phyloP scores from a whole-genome alignment of 2,113 vertebrate genomes.

The Mustela lutreola region DNA sequence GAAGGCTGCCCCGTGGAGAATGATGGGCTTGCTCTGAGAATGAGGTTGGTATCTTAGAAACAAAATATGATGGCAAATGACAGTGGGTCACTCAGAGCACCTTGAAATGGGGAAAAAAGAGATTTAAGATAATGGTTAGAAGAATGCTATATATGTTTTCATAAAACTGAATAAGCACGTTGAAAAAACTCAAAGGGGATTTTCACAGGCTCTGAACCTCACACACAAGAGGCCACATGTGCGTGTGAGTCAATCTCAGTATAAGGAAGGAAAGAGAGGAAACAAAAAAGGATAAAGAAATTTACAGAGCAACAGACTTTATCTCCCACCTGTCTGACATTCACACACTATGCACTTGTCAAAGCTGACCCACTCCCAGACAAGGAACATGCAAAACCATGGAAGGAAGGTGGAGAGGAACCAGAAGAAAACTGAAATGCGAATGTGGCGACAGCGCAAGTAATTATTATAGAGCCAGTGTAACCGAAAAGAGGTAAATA shows the following conservation, averaged over 20 bases:
- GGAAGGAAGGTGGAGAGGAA: background rate
- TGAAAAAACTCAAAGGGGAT: constrained; percentile 48
- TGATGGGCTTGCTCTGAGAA: background rate
- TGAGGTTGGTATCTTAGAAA: constrained; percentile 8
- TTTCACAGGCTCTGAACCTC: constrained; percentile 35
- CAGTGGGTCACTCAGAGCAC: background rate
- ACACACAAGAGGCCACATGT: background rate
- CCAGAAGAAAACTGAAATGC: background rate
- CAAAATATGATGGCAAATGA: background rate
- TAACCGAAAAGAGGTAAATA: background rate
- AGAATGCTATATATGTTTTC: background rate
- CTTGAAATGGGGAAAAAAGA: background rate
- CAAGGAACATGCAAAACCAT: background rate
- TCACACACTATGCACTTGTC: background rate
- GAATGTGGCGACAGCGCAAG: background rate
- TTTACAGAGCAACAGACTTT: background rate
- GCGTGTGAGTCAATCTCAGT: background rate
- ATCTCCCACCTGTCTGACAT: background rate
- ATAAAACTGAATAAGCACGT: constrained; percentile 27
- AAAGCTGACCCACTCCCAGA: background rate
- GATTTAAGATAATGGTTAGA: constrained; percentile 1
- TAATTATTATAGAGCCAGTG: fast-evolving
- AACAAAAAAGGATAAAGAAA: constrained; percentile 26
- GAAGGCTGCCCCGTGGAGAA: background rate
- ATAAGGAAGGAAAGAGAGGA: constrained; percentile 52